A percentile compares a stretch with the other conserved stretches of the same genome.
These are phyloP conservation scores for Agrenia bidenticulata DNA, from an alignment of 2,888 invertebrate species.

Conservation along the genomic window DNA sequence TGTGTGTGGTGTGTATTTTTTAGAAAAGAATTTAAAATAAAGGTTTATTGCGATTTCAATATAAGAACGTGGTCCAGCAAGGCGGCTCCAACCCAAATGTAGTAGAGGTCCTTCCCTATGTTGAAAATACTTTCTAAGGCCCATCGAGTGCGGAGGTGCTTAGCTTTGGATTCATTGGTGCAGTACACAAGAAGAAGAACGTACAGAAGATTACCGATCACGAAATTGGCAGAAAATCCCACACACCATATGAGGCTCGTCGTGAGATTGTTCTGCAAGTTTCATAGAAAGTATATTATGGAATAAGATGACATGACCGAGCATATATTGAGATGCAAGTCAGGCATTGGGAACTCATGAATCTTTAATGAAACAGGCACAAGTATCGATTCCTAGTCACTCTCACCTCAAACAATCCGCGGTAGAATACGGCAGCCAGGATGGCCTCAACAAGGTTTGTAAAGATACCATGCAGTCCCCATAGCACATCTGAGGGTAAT, in stretches of 20 bases:
- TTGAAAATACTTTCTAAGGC: conserved; percentile 43
- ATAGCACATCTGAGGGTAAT: conserved; percentile 32
- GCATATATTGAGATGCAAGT: conserved; percentile 3
- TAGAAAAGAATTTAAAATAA: neutral
- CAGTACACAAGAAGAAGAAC: conserved; percentile 42
- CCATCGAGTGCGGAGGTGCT: conserved; percentile 41
- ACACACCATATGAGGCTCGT: conserved; percentile 40
- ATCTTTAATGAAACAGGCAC: conserved; percentile 2
- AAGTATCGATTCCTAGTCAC: neutral
- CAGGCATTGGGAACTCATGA: neutral
- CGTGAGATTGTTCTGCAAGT: conserved; percentile 41
- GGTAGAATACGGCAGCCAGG: conserved; percentile 40
- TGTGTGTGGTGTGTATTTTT: no score
- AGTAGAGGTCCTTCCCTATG: conserved; percentile 41
- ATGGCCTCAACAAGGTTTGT: conserved; percentile 40
- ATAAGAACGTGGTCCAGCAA: conserved; percentile 39
- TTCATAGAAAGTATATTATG: neutral
- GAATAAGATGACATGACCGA: neutral
- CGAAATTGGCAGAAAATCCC: conserved; percentile 44
- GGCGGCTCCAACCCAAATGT: conserved; percentile 45
- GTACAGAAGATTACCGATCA: conserved; percentile 41
- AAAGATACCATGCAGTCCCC: conserved; percentile 41
- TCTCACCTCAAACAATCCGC: conserved; percentile 43
- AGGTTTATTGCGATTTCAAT: neutral
- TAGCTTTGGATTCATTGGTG: conserved; percentile 40